Percentiles rank a stretch among this genome's conserved stretches.
These are phyloP conservation scores for Plagodis pulveraria DNA, from an alignment of 2,888 invertebrate genomes.

Conservation along the genomic window DNA sequence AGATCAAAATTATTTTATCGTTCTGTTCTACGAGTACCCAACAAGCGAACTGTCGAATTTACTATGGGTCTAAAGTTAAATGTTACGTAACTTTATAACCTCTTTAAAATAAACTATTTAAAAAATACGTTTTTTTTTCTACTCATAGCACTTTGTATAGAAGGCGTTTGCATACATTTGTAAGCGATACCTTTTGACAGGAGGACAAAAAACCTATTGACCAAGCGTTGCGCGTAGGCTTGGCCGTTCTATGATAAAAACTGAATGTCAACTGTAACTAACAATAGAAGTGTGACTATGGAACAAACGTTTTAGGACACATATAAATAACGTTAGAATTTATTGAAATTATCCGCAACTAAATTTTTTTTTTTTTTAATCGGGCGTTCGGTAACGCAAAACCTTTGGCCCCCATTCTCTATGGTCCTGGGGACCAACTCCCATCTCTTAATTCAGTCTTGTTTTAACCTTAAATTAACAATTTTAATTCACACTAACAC, in stretches of 20 bases:
- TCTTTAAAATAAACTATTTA: constrained; percentile 5
- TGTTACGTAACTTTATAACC: not conserved
- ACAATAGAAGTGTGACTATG: constrained; percentile 41
- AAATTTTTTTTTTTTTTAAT: no score
- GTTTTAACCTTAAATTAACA: no score
- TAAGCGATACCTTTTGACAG: constrained; percentile 32
- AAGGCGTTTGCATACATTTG: constrained; percentile 31
- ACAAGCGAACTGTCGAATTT: no score
- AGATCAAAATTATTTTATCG: no score
- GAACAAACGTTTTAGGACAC: constrained; percentile 14
- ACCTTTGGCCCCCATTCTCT: no score
- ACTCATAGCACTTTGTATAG: not conserved
- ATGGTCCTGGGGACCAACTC: no score
- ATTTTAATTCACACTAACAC: no score
- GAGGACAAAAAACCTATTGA: constrained; percentile 48
- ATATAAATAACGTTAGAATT: not conserved
- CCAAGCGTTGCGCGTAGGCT: constrained; percentile 54
- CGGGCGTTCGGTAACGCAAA: no score
- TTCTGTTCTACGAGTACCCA: no score
- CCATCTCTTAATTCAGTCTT: no score
- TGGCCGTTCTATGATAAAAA: constrained; percentile 49
- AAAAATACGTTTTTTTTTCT: constrained; percentile 4
- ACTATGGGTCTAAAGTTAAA: no score
- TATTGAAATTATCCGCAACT: no score
- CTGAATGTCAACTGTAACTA: constrained; percentile 49